Conservation (phyloP, 2,797 vertebrate species). For the Thamnophis elegans region DNA sequence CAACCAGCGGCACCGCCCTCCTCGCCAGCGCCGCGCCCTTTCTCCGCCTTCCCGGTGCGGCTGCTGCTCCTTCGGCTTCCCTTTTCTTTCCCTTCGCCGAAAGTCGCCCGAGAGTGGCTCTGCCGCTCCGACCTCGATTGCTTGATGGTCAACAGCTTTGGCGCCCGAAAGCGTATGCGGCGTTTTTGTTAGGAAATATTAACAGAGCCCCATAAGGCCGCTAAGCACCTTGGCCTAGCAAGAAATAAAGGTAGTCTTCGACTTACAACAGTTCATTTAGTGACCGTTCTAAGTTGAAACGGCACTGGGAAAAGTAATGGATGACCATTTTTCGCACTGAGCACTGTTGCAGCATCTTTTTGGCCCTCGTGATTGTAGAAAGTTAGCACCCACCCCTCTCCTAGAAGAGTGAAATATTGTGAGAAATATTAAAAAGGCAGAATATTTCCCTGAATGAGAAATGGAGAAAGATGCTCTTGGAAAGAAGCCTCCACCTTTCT, state of each 20-base stretch:
- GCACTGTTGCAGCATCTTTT: too few relatives aligned
- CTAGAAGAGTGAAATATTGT: too few relatives aligned
- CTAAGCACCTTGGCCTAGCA: background rate
- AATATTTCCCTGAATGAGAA: too few relatives aligned
- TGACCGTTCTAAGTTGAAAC: background rate
- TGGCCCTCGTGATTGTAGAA: too few relatives aligned
- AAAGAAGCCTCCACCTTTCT: too few relatives aligned
- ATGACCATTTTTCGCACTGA: background rate
- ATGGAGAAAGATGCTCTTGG: too few relatives aligned
- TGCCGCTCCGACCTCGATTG: background rate
- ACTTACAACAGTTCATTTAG: background rate
- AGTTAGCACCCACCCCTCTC: too few relatives aligned
- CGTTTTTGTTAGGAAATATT: background rate
- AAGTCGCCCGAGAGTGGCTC: background rate
- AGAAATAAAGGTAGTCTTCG: background rate
- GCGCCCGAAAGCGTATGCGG: background rate
- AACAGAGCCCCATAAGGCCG: background rate
- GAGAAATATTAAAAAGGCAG: too few relatives aligned
- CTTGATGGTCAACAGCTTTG: background rate
- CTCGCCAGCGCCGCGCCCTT: background rate
- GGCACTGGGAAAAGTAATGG: too few relatives aligned
- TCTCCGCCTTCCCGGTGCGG: background rate
- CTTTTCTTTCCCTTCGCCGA: background rate
- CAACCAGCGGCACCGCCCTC: background rate
- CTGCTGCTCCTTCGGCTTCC: background rate